These are phyloP conservation scores for Drosophila siamana DNA, from an alignment of 2,888 invertebrate genomes.

Conservation along the genomic window DNA sequence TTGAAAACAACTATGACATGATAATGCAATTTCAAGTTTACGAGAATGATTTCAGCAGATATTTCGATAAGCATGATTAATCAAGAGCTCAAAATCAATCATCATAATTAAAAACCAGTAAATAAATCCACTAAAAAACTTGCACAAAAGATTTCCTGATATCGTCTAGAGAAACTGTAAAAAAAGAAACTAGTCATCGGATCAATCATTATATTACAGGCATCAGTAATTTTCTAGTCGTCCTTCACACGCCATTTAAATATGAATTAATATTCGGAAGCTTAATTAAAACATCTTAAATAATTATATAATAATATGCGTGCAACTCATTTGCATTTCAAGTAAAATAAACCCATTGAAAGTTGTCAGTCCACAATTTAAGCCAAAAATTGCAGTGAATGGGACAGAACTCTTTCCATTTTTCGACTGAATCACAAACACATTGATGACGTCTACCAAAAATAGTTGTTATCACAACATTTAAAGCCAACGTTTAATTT, in stretches of 20 bases:
- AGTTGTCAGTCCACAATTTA: slow-evolving; percentile 12
- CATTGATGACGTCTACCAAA: slow-evolving; percentile 14
- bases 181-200: neutral
- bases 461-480: slow-evolving; percentile 8
- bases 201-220: too few relatives aligned
- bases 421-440: neutral
- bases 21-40: neutral
- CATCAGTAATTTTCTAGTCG: neutral
- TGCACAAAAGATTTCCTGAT: neutral
- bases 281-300: neutral
- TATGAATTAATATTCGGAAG: neutral
- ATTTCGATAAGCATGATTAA: neutral
- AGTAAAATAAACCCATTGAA: slow-evolving; percentile 9
- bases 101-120: neutral
- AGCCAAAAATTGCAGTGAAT: neutral
- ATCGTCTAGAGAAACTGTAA: neutral
- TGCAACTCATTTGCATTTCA: too few relatives aligned
- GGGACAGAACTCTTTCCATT: neutral
- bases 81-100: neutral
- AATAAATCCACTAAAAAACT: too few relatives aligned
- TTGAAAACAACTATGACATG: neutral
- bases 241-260: neutral
- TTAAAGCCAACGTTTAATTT: slow-evolving; percentile 34
- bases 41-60: neutral
- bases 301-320: neutral